Percentiles rank a stretch among this genome's conserved stretches.
phyloP scores from a whole-genome alignment of 2,888 invertebrate species.

The Panorpa germanica region DNA sequence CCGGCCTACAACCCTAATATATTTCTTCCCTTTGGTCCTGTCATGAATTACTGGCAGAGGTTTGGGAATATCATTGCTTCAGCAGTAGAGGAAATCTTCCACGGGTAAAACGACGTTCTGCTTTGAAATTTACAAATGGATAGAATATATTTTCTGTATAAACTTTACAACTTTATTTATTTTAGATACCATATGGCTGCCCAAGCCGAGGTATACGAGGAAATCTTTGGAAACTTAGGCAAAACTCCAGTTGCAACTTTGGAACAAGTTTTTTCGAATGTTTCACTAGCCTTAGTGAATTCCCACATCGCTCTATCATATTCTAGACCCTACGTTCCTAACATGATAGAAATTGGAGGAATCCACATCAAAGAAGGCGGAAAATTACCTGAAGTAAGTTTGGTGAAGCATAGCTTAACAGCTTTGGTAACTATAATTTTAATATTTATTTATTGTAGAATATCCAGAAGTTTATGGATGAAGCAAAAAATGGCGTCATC shows the following conservation, averaged over 20 bases:
- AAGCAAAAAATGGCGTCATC: slow-evolving; percentile 22
- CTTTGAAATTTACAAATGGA: not conserved
- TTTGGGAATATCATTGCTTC: slow-evolving; percentile 23
- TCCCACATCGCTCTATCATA: slow-evolving; percentile 22
- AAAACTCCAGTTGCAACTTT: slow-evolving; percentile 9
- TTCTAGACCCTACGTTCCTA: slow-evolving; percentile 21
- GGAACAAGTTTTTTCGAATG: slow-evolving; percentile 19
- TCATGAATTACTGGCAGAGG: slow-evolving; percentile 26
- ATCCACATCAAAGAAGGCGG: slow-evolving; percentile 18
- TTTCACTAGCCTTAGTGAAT: slow-evolving; percentile 22
- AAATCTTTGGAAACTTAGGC: too few species aligned
- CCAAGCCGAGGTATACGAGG: too few species aligned
- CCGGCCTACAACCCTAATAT: slow-evolving; percentile 26
- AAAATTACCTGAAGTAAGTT: too few species aligned
- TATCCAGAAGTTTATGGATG: slow-evolving; percentile 20
- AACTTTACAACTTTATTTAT: slow-evolving; percentile 19
- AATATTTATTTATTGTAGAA: slow-evolving; percentile 14
- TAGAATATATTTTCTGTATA: not conserved
- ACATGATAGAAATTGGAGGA: slow-evolving; percentile 22
- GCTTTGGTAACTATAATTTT: slow-evolving; percentile 15
- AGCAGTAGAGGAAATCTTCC: slow-evolving; percentile 21
- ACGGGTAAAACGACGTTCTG: slow-evolving; percentile 16
- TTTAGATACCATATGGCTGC: slow-evolving; percentile 22
- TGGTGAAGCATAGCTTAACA: not conserved
- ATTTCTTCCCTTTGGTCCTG: slow-evolving; percentile 21